Percentiles rank a stretch among this genome's conserved stretches.
Evolutionary conservation across 2,113 vertebrate genomes (phyloP).

Genomic region (Scalopus aquaticus): DNA sequence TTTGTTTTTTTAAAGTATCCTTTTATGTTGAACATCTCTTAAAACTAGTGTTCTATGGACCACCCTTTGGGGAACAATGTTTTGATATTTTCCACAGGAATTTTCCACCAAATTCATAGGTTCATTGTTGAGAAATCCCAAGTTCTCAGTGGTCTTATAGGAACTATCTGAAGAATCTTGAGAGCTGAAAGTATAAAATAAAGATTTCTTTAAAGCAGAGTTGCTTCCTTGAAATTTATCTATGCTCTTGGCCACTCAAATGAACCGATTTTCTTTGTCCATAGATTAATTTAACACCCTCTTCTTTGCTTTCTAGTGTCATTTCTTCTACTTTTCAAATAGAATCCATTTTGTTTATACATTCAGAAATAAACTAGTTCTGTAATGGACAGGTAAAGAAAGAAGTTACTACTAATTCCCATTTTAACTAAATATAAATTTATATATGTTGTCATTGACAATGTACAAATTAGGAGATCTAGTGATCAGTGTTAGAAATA

Average conservation of each 20-base stretch:
- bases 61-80: not conserved
- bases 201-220: not conserved
- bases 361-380: not conserved
- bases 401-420: not conserved
- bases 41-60: not conserved
- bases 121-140: not conserved
- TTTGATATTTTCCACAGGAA: not conserved
- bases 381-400: not conserved
- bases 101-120: not conserved
- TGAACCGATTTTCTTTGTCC: not conserved
- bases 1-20: not conserved
- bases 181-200: not conserved
- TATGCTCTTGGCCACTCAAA: not conserved
- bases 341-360: not conserved
- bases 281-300: not conserved
- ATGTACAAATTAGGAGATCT: slow-evolving; percentile 14
- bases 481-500: not conserved
- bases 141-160: not conserved
- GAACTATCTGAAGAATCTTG: not conserved
- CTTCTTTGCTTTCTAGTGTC: not conserved
- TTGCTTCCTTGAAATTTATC: not conserved
- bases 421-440: slow-evolving; percentile 22
- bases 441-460: not conserved
- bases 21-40: not conserved
- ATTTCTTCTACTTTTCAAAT: not conserved